These are phyloP conservation scores for Ophioninae sp. DNA, from an alignment of 2,888 invertebrate species.

Conservation along the genomic window DNA sequence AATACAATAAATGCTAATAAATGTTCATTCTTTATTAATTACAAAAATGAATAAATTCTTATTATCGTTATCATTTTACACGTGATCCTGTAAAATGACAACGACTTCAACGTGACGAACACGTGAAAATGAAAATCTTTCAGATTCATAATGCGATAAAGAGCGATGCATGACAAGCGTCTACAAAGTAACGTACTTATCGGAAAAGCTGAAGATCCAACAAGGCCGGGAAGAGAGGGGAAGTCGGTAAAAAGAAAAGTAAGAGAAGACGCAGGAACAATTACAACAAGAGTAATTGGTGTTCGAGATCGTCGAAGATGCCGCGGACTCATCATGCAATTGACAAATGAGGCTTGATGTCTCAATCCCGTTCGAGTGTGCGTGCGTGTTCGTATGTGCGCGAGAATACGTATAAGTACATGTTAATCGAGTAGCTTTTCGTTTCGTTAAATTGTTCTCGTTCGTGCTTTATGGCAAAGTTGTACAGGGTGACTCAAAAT, in stretches of 20 bases:
- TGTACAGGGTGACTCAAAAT: neutral
- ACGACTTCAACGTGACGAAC: no score
- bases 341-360: constrained; percentile 49
- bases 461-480: constrained; percentile 29
- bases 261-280: neutral
- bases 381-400: neutral
- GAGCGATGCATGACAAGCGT: no score
- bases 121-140: no score
- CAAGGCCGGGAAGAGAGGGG: neutral
- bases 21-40: no score
- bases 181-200: neutral
- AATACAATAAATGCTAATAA: no score
- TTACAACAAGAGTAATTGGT: constrained; percentile 16
- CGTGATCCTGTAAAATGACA: no score
- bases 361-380: constrained; percentile 33
- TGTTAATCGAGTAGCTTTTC: constrained; percentile 31
- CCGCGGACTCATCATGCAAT: constrained; percentile 23
- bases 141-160: no score
- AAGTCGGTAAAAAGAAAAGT: neutral
- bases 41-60: no score
- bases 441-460: constrained; percentile 50
- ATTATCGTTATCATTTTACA: no score
- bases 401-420: neutral
- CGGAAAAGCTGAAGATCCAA: neutral
- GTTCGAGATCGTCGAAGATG: constrained; percentile 17